Percentiles rank a stretch among this genome's conserved stretches.
phyloP scores from a whole-genome alignment of 2,888 invertebrate genomes.

The Falcaria lacertinaria region DNA sequence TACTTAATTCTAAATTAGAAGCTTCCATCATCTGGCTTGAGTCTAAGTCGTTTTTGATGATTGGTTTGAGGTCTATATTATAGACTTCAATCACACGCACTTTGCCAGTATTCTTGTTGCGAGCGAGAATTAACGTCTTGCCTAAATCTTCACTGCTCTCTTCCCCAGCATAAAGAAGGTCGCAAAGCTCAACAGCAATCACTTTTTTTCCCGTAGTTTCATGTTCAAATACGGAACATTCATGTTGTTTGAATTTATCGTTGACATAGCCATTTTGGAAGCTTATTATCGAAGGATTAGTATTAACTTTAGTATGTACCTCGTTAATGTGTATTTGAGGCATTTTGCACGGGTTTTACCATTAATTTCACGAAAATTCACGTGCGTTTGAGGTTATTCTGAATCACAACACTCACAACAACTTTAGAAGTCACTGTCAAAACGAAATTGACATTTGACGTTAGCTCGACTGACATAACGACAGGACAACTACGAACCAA shows the following conservation, averaged over 20 bases:
- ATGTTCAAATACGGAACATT: conserved; percentile 39
- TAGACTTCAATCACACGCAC: conserved; percentile 51
- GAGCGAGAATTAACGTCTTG: conserved; percentile 47
- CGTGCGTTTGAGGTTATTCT: background rate
- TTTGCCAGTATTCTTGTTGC: conserved; percentile 56
- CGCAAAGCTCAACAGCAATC: conserved; percentile 36
- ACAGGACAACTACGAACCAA: too few relatives aligned
- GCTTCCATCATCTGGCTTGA: conserved; percentile 34
- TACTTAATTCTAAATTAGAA: conserved; percentile 68
- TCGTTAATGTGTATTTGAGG: conserved; percentile 49
- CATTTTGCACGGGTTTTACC: conserved; percentile 26
- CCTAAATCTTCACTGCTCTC: conserved; percentile 45
- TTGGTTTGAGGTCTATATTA: conserved; percentile 47
- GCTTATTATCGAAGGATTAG: conserved; percentile 43
- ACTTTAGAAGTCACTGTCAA: too few relatives aligned
- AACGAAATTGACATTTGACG: too few relatives aligned
- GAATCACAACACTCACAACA: background rate
- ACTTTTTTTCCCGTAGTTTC: conserved; percentile 32
- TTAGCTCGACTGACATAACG: too few relatives aligned
- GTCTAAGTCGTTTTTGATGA: conserved; percentile 29
- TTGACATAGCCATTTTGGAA: conserved; percentile 64
- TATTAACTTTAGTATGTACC: conserved; percentile 37
- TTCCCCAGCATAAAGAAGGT: conserved; percentile 51
- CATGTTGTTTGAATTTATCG: conserved; percentile 32
- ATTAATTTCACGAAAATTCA: background rate